Conservation (phyloP, 53 echinoderm and acorn worm species). For the Arbacia lixula region DNA sequence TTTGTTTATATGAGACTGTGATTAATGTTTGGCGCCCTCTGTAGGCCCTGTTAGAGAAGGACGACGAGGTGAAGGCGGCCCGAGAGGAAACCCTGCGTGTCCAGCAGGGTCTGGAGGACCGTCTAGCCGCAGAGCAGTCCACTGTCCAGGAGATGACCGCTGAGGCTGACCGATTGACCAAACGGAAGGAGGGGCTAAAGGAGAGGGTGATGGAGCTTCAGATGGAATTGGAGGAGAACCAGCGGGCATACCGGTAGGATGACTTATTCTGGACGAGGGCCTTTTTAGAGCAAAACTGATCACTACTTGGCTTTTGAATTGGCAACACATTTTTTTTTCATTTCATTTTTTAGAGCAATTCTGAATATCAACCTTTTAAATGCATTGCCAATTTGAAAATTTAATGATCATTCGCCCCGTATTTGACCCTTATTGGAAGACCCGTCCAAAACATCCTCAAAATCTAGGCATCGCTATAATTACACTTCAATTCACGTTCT, state of each 20-base stretch:
- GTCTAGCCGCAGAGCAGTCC: slow-evolving; percentile 75
- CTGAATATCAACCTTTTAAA: too few relatives aligned
- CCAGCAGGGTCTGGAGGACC: slow-evolving; percentile 83
- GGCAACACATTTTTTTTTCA: too few relatives aligned
- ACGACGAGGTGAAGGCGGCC: slow-evolving; percentile 79
- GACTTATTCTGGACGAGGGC: too few relatives aligned
- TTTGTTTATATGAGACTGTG: neutral
- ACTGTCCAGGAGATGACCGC: slow-evolving; percentile 77
- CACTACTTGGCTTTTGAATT: too few relatives aligned
- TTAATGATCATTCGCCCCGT: too few relatives aligned
- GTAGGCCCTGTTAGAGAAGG: slow-evolving; percentile 85
- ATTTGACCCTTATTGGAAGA: too few relatives aligned
- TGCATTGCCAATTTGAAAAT: too few relatives aligned
- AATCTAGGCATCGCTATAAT: too few relatives aligned
- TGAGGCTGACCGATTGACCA: slow-evolving; percentile 79
- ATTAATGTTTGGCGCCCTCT: neutral
- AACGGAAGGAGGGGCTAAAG: slow-evolving; percentile 89
- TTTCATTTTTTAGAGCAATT: too few relatives aligned
- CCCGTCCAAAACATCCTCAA: too few relatives aligned
- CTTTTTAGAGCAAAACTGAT: too few relatives aligned
- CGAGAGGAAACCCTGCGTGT: slow-evolving; percentile 78
- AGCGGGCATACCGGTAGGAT: slow-evolving; percentile 79
- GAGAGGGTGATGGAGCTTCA: slow-evolving; percentile 77
- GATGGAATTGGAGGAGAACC: slow-evolving; percentile 85
- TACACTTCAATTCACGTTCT: too few relatives aligned